phyloP scores from a whole-genome alignment of 1,140 invertebrate species.

The Aphis gossypii region DNA sequence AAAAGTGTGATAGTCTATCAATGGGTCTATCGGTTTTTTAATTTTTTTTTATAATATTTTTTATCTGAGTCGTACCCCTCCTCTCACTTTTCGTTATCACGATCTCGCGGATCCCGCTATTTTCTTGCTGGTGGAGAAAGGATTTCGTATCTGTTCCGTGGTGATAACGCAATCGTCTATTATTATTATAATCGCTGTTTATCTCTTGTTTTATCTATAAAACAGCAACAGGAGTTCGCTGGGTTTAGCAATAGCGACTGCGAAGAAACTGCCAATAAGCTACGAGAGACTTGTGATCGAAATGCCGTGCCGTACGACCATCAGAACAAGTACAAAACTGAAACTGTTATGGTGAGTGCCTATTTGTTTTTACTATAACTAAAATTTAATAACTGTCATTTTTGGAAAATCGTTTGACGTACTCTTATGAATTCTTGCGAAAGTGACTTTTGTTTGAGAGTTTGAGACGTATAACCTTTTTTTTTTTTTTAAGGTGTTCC shows the following conservation, averaged over 20 bases:
- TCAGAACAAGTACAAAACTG: not conserved
- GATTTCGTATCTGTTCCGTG: not conserved
- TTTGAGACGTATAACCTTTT: not conserved
- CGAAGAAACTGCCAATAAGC: not conserved
- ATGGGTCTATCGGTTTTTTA: not conserved
- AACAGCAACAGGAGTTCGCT: slow-evolving; percentile 31
- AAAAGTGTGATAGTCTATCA: not conserved
- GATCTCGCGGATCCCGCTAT: not conserved
- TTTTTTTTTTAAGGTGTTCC: not conserved
- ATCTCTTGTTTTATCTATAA: not conserved
- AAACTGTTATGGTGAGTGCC: not conserved
- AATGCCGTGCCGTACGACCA: not conserved
- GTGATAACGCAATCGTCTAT: not conserved
- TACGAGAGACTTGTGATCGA: not conserved
- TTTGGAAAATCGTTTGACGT: not conserved
- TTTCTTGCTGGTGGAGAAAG: not conserved
- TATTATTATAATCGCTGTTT: not conserved
- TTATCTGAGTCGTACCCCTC: not conserved
- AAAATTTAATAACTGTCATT: not conserved
- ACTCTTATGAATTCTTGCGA: not conserved
- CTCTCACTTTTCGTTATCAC: not conserved
- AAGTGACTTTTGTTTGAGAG: not conserved
- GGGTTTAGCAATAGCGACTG: slow-evolving; percentile 23
- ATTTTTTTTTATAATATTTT: not conserved
- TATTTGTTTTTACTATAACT: not conserved